phyloP scores from a whole-genome alignment of 1,140 invertebrate genomes.

The Lutraria rhynchaena region DNA sequence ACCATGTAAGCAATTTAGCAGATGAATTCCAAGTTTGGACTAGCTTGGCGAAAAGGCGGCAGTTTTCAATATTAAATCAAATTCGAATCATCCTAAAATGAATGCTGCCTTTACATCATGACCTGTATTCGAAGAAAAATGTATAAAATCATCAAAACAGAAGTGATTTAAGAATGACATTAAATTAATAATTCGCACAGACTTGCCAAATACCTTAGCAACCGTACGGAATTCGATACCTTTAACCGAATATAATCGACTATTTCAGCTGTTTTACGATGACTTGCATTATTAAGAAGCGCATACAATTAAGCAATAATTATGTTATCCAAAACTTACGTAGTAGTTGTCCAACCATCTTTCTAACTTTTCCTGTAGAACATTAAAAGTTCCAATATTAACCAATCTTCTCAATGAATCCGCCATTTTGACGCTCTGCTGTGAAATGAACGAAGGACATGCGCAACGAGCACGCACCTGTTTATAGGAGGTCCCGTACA shows the following conservation, averaged over 20 bases:
- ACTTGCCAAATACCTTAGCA: constrained; percentile 56
- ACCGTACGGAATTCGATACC: constrained; percentile 47
- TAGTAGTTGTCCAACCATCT: constrained; percentile 79
- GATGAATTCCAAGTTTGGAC: constrained; percentile 50
- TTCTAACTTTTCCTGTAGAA: constrained; percentile 80
- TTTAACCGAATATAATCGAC: neutral
- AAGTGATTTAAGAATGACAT: too few species aligned
- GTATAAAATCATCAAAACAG: too few species aligned
- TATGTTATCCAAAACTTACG: constrained; percentile 72
- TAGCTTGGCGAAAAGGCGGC: constrained; percentile 40
- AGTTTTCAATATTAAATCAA: neutral
- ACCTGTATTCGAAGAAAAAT: too few species aligned
- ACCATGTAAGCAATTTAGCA: constrained; percentile 44
- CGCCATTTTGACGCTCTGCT: constrained; percentile 79
- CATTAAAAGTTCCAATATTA: constrained; percentile 79
- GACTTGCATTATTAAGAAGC: neutral
- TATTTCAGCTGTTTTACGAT: neutral
- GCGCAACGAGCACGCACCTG: constrained; percentile 26
- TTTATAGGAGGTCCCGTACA: neutral
- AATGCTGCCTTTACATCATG: too few species aligned
- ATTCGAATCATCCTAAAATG: too few species aligned
- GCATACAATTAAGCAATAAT: neutral
- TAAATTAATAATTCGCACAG: constrained; percentile 4
- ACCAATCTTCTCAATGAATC: constrained; percentile 80
- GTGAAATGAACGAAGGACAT: constrained; percentile 12